A percentile compares a stretch with the other conserved stretches of the same genome.
These are phyloP conservation scores for Thelaira solivaga DNA, from an alignment of 2,888 invertebrate species.

Conservation along the genomic window DNA sequence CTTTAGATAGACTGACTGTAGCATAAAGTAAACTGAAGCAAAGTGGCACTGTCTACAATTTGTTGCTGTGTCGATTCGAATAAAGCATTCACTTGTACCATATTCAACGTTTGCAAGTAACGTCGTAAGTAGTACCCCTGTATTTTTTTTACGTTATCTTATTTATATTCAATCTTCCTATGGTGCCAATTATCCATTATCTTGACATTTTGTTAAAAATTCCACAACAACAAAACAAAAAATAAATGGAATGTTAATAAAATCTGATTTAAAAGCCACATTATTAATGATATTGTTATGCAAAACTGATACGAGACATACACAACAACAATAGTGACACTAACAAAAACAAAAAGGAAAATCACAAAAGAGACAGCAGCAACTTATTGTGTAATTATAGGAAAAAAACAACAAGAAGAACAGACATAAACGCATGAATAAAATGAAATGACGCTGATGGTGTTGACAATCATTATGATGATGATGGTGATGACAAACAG, in stretches of 20 bases:
- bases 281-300: slow-evolving; percentile 63
- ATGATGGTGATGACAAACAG: slow-evolving; percentile 63
- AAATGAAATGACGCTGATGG: slow-evolving; percentile 39
- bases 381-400: not conserved
- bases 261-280: slow-evolving; percentile 21
- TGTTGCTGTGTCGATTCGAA: too few species aligned
- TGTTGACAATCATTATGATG: slow-evolving; percentile 55
- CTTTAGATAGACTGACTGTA: too few species aligned
- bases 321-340: not conserved
- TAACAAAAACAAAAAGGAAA: not conserved
- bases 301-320: slow-evolving; percentile 56
- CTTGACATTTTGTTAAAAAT: slow-evolving; percentile 2
- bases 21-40: too few species aligned
- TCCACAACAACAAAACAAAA: slow-evolving; percentile 6
- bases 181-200: slow-evolving; percentile 6
- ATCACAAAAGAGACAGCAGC: not conserved
- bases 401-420: slow-evolving; percentile 14
- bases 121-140: too few species aligned
- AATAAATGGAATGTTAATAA: not conserved
- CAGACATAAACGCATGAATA: slow-evolving; percentile 18
- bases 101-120: too few species aligned
- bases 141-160: too few species aligned
- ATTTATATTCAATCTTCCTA: not conserved
- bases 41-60: too few species aligned
- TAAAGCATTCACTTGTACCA: too few species aligned